Percentiles rank a stretch among this genome's conserved stretches.
Evolutionary conservation across 2,797 vertebrate species (phyloP).

Genomic region (Capromys pilorides): DNA sequence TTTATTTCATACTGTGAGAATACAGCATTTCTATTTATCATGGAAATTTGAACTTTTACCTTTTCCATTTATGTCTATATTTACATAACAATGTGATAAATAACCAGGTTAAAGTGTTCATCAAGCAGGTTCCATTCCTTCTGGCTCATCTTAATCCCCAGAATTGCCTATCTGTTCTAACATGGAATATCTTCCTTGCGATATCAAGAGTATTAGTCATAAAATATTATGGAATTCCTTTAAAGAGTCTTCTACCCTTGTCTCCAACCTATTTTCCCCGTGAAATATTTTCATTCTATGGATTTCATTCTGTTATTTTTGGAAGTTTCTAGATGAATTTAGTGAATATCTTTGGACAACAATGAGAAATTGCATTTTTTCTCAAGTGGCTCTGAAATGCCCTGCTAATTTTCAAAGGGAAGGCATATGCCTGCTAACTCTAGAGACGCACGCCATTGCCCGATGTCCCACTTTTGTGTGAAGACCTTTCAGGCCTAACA

Average conservation of each 20-base stretch:
- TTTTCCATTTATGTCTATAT: neutral
- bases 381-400: neutral
- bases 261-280: neutral
- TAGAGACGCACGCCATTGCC: neutral
- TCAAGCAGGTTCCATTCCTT: neutral
- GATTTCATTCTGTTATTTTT: neutral
- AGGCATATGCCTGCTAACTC: neutral
- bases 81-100: neutral
- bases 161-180: neutral
- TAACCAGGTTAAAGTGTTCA: neutral
- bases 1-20: neutral
- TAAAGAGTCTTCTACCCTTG: neutral
- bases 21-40: neutral
- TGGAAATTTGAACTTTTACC: neutral
- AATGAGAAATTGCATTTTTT: neutral
- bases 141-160: neutral
- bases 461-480: neutral
- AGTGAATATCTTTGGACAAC: neutral
- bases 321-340: neutral
- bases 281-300: neutral
- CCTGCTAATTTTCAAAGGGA: neutral
- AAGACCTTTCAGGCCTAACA: neutral
- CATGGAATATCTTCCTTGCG: neutral
- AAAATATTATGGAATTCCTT: neutral
- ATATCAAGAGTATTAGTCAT: neutral